These are phyloP conservation scores for Ceratothoa steindachneri DNA, from an alignment of 2,888 invertebrate genomes.

Conservation along the genomic window DNA sequence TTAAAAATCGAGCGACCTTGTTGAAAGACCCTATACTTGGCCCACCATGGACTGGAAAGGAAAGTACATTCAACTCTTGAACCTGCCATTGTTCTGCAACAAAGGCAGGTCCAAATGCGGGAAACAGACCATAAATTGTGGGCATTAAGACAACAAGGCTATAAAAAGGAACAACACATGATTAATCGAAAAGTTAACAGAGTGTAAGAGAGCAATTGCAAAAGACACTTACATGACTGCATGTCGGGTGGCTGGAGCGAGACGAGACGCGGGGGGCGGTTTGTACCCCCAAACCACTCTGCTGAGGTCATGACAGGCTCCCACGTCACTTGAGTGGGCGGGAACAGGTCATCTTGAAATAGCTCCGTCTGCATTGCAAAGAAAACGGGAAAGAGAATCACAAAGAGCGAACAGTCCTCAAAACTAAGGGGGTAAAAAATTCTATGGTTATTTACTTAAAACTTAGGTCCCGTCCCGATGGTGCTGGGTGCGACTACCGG, in stretches of 20 bases:
- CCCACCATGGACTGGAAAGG: too few species aligned
- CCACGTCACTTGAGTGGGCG: conserved; percentile 86
- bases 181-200: too few species aligned
- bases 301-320: conserved; percentile 66
- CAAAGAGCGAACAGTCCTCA: background rate
- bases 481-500: background rate
- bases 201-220: too few species aligned
- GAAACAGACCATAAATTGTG: too few species aligned
- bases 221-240: conserved; percentile 74
- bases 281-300: conserved; percentile 73
- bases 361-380: conserved; percentile 41
- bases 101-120: too few species aligned
- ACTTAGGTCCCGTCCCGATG: background rate
- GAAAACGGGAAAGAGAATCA: background rate
- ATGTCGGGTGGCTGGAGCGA: conserved; percentile 83
- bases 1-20: too few species aligned
- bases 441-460: background rate
- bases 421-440: background rate
- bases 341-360: conserved; percentile 97
- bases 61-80: too few species aligned
- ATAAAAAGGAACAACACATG: too few species aligned
- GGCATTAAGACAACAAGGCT: too few species aligned
- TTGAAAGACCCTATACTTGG: too few species aligned
- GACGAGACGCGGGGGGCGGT: conserved; percentile 62
- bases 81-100: too few species aligned